Base-by-base conservation (phyloP, 2,113 vertebrate species). In the Ctenodactylus gundi region DNA sequence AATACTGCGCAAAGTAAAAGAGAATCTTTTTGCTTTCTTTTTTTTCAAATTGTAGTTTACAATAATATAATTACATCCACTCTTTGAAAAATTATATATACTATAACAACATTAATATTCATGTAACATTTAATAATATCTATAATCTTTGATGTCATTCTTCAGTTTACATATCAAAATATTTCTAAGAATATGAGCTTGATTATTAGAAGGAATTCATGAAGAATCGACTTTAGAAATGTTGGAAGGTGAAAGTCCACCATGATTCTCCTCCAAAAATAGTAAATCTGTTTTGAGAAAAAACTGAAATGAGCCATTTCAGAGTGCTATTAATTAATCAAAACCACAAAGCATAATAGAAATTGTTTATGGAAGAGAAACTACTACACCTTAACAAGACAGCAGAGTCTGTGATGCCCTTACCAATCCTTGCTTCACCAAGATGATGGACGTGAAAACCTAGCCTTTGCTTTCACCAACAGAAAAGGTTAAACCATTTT, bases 281-380 rank as follows among this genome's bases (percentile, higher is more conserved):
- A 85, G 23, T 36, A 18, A 75, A 64, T 64, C 34, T 53, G n/a
- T 3, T 58, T 7, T 5, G 9, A 83, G 14, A 86, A 81, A 81
- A 67, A 27, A 1, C 2, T 20, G 55, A 73, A 65, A 13, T 65
- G 29, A 57, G 55, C 4, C 4, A 58, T 44, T 90, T 75, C 25
- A 80, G 41, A 87, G 82, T 0, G 72, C 34, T 85, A 4, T 39
- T 55, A 51, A 82, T 44, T 76, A 27, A 8, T 18, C 18, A 85
- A 88, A 68, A 8, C 39, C 8, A 85, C 3, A 88, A 44, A 81
- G 55, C 12, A 60, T 80, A 75, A 8, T 49, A 1, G 13, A 57
- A 88, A 80, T 36, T 36, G 1, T 60, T 44, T 85, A n/a, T 55
- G 10, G 3, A 62, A 85, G 9, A 88, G 13, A 91, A 96, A 76